Evolutionary conservation across 1,140 invertebrate species (phyloP).

Genomic region (Megalonaias nervosa): DNA sequence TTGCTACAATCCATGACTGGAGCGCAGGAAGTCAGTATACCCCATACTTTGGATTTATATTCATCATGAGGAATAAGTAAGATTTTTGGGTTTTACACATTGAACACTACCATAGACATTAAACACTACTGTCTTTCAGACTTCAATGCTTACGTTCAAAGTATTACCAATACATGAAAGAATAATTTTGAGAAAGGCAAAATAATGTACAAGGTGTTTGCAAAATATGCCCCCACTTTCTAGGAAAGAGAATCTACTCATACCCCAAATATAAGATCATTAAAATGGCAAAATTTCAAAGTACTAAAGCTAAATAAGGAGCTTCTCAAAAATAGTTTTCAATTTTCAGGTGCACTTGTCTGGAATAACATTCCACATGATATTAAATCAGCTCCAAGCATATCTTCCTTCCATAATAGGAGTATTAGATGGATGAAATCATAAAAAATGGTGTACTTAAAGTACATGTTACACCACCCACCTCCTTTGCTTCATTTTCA

Average conservation of each 20-base stretch:
- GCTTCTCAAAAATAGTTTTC: too few relatives aligned
- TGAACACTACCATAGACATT: too few relatives aligned
- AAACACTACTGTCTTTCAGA: not conserved
- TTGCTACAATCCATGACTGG: slow-evolving; percentile 5
- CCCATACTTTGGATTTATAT: slow-evolving; percentile 15
- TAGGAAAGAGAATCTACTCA: not conserved
- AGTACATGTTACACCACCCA: too few relatives aligned
- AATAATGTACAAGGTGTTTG: not conserved
- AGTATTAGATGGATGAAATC: too few relatives aligned
- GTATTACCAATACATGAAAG: slow-evolving; percentile 3
- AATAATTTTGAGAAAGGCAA: not conserved
- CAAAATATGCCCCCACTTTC: not conserved
- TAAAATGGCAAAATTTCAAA: too few relatives aligned
- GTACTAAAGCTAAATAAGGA: too few relatives aligned
- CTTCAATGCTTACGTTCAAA: not conserved
- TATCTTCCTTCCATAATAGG: too few relatives aligned
- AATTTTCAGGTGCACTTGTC: too few relatives aligned
- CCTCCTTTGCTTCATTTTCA: too few relatives aligned
- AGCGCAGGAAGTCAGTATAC: slow-evolving; percentile 4
- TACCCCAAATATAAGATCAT: slow-evolving; percentile 1
- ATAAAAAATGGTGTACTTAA: too few relatives aligned
- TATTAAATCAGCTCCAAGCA: too few relatives aligned
- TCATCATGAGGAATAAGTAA: slow-evolving; percentile 10
- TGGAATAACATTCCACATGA: too few relatives aligned
- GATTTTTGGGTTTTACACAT: not conserved